A percentile compares a stretch with the other conserved stretches of the same genome.
phyloP scores from a whole-genome alignment of 1,140 invertebrate genomes.

The Pseudomyrmex cubaensis region DNA sequence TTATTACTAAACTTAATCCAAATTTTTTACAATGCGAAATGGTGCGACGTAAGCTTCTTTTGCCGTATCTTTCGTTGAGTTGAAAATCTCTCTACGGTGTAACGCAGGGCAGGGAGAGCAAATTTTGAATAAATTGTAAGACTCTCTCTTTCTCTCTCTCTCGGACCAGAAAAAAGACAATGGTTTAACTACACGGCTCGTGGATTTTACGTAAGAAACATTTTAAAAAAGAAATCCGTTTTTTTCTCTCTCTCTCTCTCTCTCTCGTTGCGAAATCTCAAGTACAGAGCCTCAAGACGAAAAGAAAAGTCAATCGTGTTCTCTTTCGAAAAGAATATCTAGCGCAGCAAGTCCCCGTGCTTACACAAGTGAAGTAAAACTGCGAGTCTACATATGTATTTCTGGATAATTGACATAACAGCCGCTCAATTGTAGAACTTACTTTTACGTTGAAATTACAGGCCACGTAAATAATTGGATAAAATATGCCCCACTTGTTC shows the following conservation, averaged over 20 bases:
- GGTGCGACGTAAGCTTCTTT: too few relatives aligned
- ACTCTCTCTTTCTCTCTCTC: too few relatives aligned
- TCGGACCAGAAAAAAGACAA: too few relatives aligned
- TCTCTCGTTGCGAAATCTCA: too few relatives aligned
- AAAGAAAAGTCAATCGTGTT: background rate
- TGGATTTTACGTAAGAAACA: background rate
- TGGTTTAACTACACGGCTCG: too few relatives aligned
- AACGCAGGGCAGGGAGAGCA: too few relatives aligned
- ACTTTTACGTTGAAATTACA: slow-evolving; percentile 32
- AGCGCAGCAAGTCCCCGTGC: background rate
- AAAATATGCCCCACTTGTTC: slow-evolving; percentile 26
- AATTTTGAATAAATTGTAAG: too few relatives aligned
- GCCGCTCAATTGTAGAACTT: slow-evolving; percentile 16
- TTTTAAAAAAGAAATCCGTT: background rate
- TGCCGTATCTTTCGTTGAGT: too few relatives aligned
- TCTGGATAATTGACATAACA: slow-evolving; percentile 13
- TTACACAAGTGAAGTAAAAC: slow-evolving; percentile 1
- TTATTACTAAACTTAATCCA: too few relatives aligned
- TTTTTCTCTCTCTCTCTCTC: too few relatives aligned
- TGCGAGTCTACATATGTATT: background rate
- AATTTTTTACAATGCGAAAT: too few relatives aligned
- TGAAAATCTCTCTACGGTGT: too few relatives aligned
- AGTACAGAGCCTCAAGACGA: background rate
- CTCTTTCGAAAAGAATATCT: slow-evolving; percentile 18
- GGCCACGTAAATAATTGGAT: slow-evolving; percentile 21